A percentile compares a stretch with the other conserved stretches of the same genome.
These are phyloP conservation scores for Chrysocyon brachyurus DNA, from an alignment of 2,797 vertebrate genomes.

Conservation along the genomic window DNA sequence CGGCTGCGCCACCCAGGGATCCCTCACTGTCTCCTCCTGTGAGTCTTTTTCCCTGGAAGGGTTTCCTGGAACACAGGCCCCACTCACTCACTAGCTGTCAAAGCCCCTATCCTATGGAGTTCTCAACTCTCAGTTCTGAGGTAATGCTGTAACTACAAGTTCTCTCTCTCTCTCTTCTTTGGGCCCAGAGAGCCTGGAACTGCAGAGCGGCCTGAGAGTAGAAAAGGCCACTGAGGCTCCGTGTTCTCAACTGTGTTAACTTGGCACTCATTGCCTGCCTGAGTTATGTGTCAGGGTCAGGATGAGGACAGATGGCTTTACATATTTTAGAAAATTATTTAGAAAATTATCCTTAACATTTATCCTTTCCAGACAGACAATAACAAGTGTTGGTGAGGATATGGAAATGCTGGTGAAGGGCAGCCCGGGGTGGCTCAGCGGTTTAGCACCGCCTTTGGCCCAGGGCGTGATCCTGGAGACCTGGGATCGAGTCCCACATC, in stretches of 20 bases:
- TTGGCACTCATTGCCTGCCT: not conserved
- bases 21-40: not conserved
- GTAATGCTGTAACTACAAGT: not conserved
- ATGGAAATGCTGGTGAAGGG: not conserved
- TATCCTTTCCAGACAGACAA: conserved; percentile 11
- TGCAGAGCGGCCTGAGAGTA: not conserved
- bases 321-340: not conserved
- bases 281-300: not conserved
- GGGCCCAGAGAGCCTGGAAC: not conserved
- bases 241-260: not conserved
- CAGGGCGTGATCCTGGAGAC: no score
- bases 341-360: conserved; percentile 16
- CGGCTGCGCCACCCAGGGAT: no score
- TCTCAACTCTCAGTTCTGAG: not conserved
- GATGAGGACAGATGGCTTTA: not conserved
- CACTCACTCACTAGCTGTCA: not conserved
- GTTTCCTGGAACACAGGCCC: not conserved
- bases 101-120: not conserved
- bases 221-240: not conserved
- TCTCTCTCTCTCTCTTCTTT: not conserved
- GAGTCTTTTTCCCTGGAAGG: not conserved
- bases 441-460: no score
- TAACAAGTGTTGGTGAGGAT: not conserved
- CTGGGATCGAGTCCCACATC: no score
- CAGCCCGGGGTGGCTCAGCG: no score